Evolutionary conservation across 2,113 vertebrate species (phyloP).

Genomic region (Accipiter virgatus): DNA sequence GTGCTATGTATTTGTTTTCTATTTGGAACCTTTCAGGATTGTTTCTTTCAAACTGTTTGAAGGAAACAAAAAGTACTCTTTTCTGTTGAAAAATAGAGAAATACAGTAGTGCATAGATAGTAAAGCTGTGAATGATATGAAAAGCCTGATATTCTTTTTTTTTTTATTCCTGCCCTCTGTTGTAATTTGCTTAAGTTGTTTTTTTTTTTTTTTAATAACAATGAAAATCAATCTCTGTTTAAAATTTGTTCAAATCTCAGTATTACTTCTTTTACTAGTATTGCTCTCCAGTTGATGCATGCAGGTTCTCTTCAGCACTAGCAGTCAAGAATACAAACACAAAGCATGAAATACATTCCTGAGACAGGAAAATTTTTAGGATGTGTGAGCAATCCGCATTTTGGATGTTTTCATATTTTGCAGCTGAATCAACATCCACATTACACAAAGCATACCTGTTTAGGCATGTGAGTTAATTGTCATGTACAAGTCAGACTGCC

Average conservation of each 20-base stretch:
- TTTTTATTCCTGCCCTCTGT: not conserved
- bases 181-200: not conserved
- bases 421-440: not conserved
- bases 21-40: not conserved
- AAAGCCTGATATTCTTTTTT: not conserved
- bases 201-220: not conserved
- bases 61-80: not conserved
- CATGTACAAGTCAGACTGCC: not conserved
- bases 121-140: not conserved
- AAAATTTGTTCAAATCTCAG: not conserved
- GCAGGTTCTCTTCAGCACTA: not conserved
- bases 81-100: not conserved
- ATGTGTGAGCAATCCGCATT: rapidly evolving
- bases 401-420: not conserved
- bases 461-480: not conserved
- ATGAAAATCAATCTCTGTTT: not conserved
- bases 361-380: not conserved
- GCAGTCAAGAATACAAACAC: not conserved
- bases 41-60: not conserved
- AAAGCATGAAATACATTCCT: not conserved
- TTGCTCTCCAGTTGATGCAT: not conserved
- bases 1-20: not conserved
- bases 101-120: not conserved
- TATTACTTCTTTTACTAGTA: not conserved
- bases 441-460: not conserved